phyloP scores from a whole-genome alignment of 1,140 invertebrate genomes.

The Gonioctena quinquepunctata region DNA sequence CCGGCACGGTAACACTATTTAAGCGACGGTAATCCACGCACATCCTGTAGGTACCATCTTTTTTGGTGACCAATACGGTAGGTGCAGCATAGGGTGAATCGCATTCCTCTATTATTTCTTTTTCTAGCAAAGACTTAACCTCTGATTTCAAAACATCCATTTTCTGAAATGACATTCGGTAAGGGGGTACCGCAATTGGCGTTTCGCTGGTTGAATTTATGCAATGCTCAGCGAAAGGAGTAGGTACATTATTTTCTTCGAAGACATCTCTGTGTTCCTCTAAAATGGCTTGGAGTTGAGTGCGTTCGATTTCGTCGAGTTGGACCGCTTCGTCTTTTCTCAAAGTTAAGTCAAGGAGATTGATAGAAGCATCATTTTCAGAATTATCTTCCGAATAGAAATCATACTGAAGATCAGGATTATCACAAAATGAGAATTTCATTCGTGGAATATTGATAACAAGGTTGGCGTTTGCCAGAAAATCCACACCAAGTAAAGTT shows the following conservation, averaged over 20 bases:
- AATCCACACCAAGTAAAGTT: neutral
- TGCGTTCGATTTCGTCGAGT: neutral
- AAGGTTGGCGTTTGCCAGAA: neutral
- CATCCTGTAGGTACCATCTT: slow-evolving; percentile 47
- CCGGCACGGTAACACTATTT: slow-evolving; percentile 48
- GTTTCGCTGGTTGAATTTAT: slow-evolving; percentile 12
- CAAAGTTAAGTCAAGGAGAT: neutral
- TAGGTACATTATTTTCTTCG: neutral
- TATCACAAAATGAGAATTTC: neutral
- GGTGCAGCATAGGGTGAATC: slow-evolving; percentile 57
- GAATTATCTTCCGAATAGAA: neutral
- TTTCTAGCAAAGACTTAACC: slow-evolving; percentile 45
- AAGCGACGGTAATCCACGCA: slow-evolving; percentile 58
- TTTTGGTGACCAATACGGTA: slow-evolving; percentile 60
- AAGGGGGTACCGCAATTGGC: slow-evolving; percentile 31
- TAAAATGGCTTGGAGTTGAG: neutral
- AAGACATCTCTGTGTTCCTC: slow-evolving; percentile 3
- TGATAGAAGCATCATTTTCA: neutral
- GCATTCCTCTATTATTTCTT: slow-evolving; percentile 54
- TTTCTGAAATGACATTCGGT: slow-evolving; percentile 24
- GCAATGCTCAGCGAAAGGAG: slow-evolving; percentile 25
- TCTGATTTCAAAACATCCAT: slow-evolving; percentile 19
- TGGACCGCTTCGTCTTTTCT: neutral
- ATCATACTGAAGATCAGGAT: neutral
- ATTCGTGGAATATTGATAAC: neutral